phyloP scores from a whole-genome alignment of 2,888 invertebrate species.

The Eustalomyia histrio region DNA sequence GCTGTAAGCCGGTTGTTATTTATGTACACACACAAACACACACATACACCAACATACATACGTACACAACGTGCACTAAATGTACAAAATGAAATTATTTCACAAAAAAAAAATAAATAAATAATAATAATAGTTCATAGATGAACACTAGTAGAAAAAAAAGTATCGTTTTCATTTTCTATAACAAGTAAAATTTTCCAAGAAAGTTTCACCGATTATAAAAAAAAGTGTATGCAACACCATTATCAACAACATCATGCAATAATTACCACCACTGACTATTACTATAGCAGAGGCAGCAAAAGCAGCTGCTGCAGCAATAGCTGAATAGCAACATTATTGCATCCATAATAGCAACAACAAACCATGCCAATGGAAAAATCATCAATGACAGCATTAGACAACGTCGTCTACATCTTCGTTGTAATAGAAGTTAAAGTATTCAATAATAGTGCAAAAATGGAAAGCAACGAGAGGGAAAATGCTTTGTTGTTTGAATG shows the following conservation, averaged over 20 bases:
- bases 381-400: conserved; percentile 59
- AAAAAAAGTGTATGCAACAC: conserved; percentile 54
- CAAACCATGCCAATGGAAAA: conserved; percentile 22
- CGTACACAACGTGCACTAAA: not conserved
- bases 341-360: conserved; percentile 53
- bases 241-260: conserved; percentile 69
- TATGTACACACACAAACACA: conserved; percentile 11
- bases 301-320: conserved; percentile 18
- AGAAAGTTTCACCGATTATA: conserved; percentile 66
- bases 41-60: not conserved
- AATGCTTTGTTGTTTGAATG: conserved; percentile 68
- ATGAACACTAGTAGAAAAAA: conserved; percentile 23
- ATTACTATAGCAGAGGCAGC: conserved; percentile 38
- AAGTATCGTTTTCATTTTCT: conserved; percentile 60
- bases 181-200: conserved; percentile 61
- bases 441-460: conserved; percentile 67
- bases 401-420: conserved; percentile 21
- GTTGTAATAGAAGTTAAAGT: conserved; percentile 49
- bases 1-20: conserved; percentile 42
- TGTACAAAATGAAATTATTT: conserved; percentile 57
- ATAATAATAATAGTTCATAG: conserved; percentile 18
- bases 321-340: conserved; percentile 67
- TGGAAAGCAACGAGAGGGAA: conserved; percentile 78
- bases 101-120: no score
- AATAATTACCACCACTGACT: conserved; percentile 71